Base-by-base conservation (phyloP, 2,113 vertebrate species). In the Haemorhous mexicanus region DNA sequence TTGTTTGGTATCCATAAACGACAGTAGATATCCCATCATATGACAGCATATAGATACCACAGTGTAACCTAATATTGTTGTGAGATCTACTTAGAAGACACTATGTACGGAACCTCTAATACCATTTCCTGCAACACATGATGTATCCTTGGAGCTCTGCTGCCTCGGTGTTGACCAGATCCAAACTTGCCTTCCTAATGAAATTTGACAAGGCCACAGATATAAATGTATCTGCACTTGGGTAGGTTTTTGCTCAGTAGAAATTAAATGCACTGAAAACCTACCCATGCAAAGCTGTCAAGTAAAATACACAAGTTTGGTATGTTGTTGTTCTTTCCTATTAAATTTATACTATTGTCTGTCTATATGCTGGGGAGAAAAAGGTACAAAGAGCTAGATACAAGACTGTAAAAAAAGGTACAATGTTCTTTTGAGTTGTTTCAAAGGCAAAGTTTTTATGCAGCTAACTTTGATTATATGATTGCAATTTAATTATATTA, bases 401-500 rank as follows among this genome's bases (percentile, higher is more conserved):
- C 1, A 26, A 84, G 64, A 49, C 28, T 27, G n/a, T 28, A 73
- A 67, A 87, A 67, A 95, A 69, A 64, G 21, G 9, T 58, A 74
- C 30, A 85, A 30, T 44, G 41, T 3, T 96, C 44, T 74, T 91
- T 21, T 69, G 43, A 95, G 70, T 77, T 87, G n/a, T 90, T 97
- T 97, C 94, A 96, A 97, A 97, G 95, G 66, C 89, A 96, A 88
- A 95, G 55, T 43, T 96, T 96, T 96, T 91, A 93, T 69, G 72
- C 46, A 87, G 79, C 80, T 92, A 84, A 73, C 79, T 95, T 95
- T 96, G 96, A 97, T 97, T 95, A 93, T 94, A 93, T 93, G 91
- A 97, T 94, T 97, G 50, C 64, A 90, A 73, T 92, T 94, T 95
- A 97, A 97, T 97, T 97, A 93, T 96, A 78, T 95, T 88, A 91